phyloP scores from a whole-genome alignment of 2,113 vertebrate species.

The Vulpes lagopus region DNA sequence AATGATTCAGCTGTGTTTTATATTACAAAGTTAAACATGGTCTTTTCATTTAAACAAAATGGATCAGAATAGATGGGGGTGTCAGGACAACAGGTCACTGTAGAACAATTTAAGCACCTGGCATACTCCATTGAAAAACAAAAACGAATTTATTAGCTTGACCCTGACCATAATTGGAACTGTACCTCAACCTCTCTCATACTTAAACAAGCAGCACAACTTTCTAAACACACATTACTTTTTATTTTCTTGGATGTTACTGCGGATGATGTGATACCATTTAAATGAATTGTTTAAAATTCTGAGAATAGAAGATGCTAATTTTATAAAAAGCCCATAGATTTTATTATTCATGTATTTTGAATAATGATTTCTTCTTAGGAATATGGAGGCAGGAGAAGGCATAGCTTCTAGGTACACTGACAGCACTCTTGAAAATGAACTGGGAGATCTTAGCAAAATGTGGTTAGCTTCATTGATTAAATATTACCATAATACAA shows the following conservation, averaged over 20 bases:
- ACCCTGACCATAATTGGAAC: background rate
- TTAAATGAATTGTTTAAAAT: slow-evolving; percentile 50
- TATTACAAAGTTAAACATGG: slow-evolving; percentile 81
- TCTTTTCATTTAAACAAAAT: slow-evolving; percentile 83
- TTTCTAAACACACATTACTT: slow-evolving; percentile 39
- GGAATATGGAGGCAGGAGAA: slow-evolving; percentile 25
- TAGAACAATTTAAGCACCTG: slow-evolving; percentile 55
- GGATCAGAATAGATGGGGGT: slow-evolving; percentile 65
- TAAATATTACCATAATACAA: background rate
- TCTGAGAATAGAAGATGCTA: background rate
- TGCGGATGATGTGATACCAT: background rate
- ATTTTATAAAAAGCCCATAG: background rate
- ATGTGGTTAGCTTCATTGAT: background rate
- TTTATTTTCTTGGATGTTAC: background rate
- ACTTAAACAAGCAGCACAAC: background rate
- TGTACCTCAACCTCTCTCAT: background rate
- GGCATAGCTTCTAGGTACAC: background rate
- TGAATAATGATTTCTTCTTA: slow-evolving; percentile 62
- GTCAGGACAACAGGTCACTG: slow-evolving; percentile 50
- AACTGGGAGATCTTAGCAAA: slow-evolving; percentile 14
- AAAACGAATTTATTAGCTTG: slow-evolving; percentile 53
- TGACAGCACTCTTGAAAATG: slow-evolving; percentile 11
- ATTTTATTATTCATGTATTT: slow-evolving; percentile 61
- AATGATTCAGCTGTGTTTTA: slow-evolving; percentile 84
- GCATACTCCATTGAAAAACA: background rate